Evolutionary conservation across 2,113 vertebrate genomes (phyloP), one percentile per base, ranked within the genome.

Genomic region (Hassar affinis): DNA sequence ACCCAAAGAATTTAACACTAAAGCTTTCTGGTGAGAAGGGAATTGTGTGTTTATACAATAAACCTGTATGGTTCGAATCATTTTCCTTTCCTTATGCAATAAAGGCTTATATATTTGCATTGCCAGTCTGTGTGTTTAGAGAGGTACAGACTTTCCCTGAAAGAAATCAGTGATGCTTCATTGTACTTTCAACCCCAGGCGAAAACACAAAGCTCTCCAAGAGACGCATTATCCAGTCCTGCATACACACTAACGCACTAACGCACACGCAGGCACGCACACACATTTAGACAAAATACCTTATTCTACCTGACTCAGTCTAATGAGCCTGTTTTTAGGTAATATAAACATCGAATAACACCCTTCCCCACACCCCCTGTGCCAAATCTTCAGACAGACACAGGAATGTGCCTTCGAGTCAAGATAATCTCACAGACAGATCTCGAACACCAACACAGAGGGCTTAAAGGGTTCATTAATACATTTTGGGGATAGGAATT

Each of bases 131-230:
- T 54, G 47, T 80, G 45, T 51, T 64, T 20, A 45, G 38, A 59
- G n/a, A 72, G 10, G 20, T 59, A 62, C 10, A 5, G 18, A 42
- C 35, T 33, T 68, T 84, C 69, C 56, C 78, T 57, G 14, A 25
- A 10, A n/a, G 51, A 64, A 71, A 45, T 84, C 33, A 54, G 35
- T 78, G 82, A 79, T 78, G 30, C 71, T 82, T 61, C 49, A 51
- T 18, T 14, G 27, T 35, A 35, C 45, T 74, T 74, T 25, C 45
- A 27, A 35, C 51, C 25, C 56, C 22, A 47, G 68, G 11, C 20
- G 9, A 20, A 30, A 38, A 38, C 72, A 68, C 51, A 54, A 69
- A 71, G 20, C 33, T 20, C 5, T 57, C 79, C 79, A 85, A 76
- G 74, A 81, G 64, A 81, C 66, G 30, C 78, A 51, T 57, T 78